Evolutionary conservation across 2,113 vertebrate species (phyloP).

Genomic region (Phrynosoma platyrhinos): DNA sequence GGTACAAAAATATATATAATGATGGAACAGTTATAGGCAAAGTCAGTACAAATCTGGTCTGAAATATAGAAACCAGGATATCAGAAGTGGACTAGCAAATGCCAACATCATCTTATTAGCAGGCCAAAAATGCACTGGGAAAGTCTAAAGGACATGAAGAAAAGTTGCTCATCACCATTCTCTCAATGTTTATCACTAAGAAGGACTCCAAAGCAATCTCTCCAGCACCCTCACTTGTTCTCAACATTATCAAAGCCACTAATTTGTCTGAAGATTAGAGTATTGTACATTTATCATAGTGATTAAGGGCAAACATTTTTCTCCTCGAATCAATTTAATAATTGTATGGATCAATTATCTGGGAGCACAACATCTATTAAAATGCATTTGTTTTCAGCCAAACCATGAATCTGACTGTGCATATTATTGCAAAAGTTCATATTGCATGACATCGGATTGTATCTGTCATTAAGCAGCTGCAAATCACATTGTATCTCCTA

Average conservation of each 20-base stretch:
- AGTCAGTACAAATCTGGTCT: background rate
- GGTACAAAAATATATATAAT: background rate
- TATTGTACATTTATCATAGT: conserved; percentile 66
- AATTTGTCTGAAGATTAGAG: conserved; percentile 63
- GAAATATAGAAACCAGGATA: background rate
- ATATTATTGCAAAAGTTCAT: conserved; percentile 47
- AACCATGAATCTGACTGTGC: conserved; percentile 40
- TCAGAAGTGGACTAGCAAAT: background rate
- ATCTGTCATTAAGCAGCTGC: conserved; percentile 47
- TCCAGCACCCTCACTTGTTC: background rate
- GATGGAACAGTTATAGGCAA: background rate
- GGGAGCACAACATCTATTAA: conserved; percentile 58
- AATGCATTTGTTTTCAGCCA: conserved; percentile 59
- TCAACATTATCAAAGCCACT: conserved; percentile 28
- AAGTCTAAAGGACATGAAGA: background rate
- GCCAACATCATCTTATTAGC: background rate
- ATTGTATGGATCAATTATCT: conserved; percentile 67
- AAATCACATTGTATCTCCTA: conserved; percentile 51
- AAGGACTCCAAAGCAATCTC: background rate
- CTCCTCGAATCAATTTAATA: conserved; percentile 66
- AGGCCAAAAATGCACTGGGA: background rate
- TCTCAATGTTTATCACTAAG: background rate
- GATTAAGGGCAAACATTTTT: conserved; percentile 54
- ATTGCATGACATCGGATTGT: conserved; percentile 50
- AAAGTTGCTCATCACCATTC: background rate